Base-by-base conservation (phyloP, 2,797 vertebrate genomes). In the Scolopax bukidnonensis region DNA sequence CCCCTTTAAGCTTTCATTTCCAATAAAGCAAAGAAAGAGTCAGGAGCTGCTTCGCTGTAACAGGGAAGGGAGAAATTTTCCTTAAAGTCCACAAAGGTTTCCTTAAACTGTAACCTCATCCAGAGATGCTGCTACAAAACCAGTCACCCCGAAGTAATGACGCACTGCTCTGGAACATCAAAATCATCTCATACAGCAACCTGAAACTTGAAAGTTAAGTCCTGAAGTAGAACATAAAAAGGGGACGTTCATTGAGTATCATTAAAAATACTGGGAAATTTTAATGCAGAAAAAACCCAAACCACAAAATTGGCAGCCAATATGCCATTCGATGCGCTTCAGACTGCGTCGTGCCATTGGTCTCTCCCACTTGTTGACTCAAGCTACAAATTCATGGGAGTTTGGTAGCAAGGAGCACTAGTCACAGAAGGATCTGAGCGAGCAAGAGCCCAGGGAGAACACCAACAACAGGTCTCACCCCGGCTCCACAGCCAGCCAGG, bases 241-340 rank as follows among this genome's bases (percentile, higher is more conserved):
- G 23, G 18, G n/a, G 51, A 56, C 12, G 27, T 48, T 87, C 78
- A 48, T 74, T 83, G 81, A 84, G 6, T 47, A 87, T n/a, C n/a
- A n/a, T 90, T 94, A 80, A 88, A 93, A 95, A 84, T 36, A 84
- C 53, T 28, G 45, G 56, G 90, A 94, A 64, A 64, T 89, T 87
- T 38, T 74, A 84, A 94, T 27, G 68, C 48, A 71, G 41, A 83
- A 88, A 91, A 96, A 89, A 73, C 74, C 90, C 74, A 92, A 82
- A 71, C 84, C 93, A 84, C 92, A 75, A 36, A 89, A 89, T 41
- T 91, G 94, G 93, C 90, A 93, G 63, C 65, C 78, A 87, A 80
- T 68, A 64, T 4, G 1, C 78, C 80, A 82, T 63, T 92, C 88
- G 85, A 4, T 4, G 78, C 19, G 56, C 56, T 87, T 79, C 91